A percentile compares a stretch with the other conserved stretches of the same genome.
phyloP scores from a whole-genome alignment of 2,797 vertebrate species.

The Spinibarbus caldwelli region DNA sequence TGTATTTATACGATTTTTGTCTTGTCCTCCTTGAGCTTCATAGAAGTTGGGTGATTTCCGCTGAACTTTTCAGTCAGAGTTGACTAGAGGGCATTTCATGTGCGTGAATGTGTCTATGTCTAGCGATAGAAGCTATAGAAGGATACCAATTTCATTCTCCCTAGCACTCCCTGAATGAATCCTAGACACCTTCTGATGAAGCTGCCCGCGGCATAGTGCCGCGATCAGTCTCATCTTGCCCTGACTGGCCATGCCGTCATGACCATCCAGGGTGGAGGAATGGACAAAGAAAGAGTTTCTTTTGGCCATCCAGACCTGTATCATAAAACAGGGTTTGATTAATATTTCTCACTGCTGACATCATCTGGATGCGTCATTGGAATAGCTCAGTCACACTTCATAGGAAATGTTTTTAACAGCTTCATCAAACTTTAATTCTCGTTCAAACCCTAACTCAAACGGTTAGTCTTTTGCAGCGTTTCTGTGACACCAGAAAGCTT shows the following conservation, averaged over 20 bases:
- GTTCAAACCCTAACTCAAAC: background rate
- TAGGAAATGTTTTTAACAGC: too few species aligned
- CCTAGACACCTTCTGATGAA: conserved; percentile 69
- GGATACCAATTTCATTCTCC: conserved; percentile 63
- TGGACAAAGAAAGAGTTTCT: conserved; percentile 28
- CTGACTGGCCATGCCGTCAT: conserved; percentile 7
- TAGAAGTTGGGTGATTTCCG: background rate
- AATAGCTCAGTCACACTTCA: conserved; percentile 65
- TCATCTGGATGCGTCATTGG: conserved; percentile 17
- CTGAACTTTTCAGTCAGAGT: background rate
- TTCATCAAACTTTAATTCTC: conserved; percentile 31
- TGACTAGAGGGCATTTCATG: conserved; percentile 5
- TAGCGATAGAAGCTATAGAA: conserved; percentile 54
- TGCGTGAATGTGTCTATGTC: conserved; percentile 37
- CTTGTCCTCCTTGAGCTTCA: background rate
- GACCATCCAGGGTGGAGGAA: background rate
- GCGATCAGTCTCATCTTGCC: conserved; percentile 53
- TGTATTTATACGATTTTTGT: background rate
- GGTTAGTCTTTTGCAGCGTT: conserved; percentile 44
- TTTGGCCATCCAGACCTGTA: background rate
- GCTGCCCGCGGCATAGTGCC: conserved; percentile 35
- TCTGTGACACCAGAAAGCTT: conserved; percentile 74
- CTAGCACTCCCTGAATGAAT: conserved; percentile 67
- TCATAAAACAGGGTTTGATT: background rate
- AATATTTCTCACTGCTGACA: conserved; percentile 10